phyloP scores from a whole-genome alignment of 2,797 vertebrate species.

The Siniperca obscura region DNA sequence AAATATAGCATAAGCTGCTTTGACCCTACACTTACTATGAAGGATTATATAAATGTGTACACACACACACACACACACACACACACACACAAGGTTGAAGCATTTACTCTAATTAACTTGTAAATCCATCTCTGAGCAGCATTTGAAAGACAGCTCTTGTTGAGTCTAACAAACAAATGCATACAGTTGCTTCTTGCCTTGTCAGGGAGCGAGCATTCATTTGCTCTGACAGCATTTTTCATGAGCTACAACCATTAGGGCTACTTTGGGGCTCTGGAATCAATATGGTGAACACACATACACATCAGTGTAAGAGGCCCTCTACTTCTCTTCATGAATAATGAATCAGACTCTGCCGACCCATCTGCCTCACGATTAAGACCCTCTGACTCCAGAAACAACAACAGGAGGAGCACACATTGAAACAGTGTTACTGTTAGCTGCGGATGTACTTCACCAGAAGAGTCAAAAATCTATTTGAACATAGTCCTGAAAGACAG shows the following conservation, averaged over 20 bases:
- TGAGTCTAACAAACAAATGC: conserved; percentile 23
- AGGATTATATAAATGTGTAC: neutral
- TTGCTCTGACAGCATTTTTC: conserved; percentile 47
- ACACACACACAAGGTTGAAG: neutral
- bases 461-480: neutral
- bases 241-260: conserved; percentile 51
- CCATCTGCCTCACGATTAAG: conserved; percentile 60
- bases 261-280: conserved; percentile 49
- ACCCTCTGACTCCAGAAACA: conserved; percentile 35
- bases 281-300: conserved; percentile 50
- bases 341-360: conserved; percentile 64
- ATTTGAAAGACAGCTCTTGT: neutral
- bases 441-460: neutral
- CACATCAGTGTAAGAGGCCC: conserved; percentile 30
- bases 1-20: neutral
- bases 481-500: neutral
- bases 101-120: neutral
- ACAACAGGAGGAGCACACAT: conserved; percentile 10
- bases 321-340: conserved; percentile 66
- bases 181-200: neutral
- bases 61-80: no score
- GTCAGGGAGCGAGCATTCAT: conserved; percentile 30
- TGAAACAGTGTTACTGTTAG: neutral
- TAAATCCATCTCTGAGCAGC: neutral
- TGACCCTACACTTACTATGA: neutral